These are phyloP conservation scores for Stomatorhinus ivindoensis DNA, from an alignment of 2,113 vertebrate species.

Conservation along the genomic window DNA sequence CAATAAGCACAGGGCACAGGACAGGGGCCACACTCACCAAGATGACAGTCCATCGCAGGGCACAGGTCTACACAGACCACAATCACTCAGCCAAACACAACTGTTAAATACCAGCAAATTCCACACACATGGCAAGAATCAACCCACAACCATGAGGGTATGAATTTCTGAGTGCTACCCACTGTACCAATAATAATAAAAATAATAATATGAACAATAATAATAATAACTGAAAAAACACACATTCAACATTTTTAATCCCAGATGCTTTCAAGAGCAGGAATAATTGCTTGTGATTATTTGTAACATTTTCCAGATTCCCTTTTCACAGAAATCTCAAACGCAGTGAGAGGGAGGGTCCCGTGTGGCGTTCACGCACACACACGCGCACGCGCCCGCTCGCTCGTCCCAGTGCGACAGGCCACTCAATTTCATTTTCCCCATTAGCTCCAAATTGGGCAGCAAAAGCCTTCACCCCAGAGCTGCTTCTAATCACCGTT, in stretches of 20 bases:
- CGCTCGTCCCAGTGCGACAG: slow-evolving; percentile 27
- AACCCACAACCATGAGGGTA: not conserved
- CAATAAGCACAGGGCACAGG: not conserved
- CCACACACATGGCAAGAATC: not conserved
- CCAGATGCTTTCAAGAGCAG: not conserved
- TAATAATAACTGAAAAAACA: not conserved
- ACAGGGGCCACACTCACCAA: not conserved
- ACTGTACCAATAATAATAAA: not conserved
- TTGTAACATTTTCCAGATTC: not conserved
- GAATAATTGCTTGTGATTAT: not conserved
- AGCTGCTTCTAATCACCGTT: slow-evolving; percentile 52
- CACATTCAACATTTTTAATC: not conserved
- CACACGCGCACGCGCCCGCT: not conserved
- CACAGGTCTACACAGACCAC: not conserved
- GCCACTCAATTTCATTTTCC: slow-evolving; percentile 48
- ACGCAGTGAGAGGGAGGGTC: not conserved
- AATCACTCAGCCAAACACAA: not conserved
- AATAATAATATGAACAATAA: not conserved
- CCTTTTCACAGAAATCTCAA: not conserved
- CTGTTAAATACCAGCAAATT: not conserved
- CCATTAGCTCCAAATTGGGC: slow-evolving; percentile 56
- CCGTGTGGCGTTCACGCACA: not conserved
- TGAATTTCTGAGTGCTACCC: not conserved
- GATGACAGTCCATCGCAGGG: not conserved
- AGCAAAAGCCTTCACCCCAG: slow-evolving; percentile 46